Conservation (phyloP, 2,888 invertebrate species). For the Glyphotaelius pellucidus region DNA sequence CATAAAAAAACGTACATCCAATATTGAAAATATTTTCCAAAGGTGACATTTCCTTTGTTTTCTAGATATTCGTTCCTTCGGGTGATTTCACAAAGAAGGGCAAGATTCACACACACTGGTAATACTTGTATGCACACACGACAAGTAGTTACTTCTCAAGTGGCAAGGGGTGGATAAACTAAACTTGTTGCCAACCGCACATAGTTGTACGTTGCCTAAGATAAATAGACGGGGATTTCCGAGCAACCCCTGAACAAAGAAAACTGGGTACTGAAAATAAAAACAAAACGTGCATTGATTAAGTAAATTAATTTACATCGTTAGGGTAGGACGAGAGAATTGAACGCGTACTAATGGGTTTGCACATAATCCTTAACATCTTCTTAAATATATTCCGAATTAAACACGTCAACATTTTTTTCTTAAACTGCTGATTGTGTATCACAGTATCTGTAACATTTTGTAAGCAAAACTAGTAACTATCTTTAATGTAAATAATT, state of each 20-base stretch:
- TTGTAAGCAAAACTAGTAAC: too few species aligned
- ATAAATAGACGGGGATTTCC: not conserved
- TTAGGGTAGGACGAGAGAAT: not conserved
- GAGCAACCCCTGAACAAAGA: not conserved
- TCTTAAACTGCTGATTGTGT: not conserved
- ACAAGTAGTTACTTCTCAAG: not conserved
- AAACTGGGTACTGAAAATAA: not conserved
- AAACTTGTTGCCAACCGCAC: conserved; percentile 2
- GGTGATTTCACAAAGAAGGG: not conserved
- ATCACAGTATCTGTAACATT: not conserved
- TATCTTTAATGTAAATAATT: too few species aligned
- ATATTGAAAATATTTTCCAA: not conserved
- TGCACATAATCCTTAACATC: not conserved
- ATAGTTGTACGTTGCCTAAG: not conserved
- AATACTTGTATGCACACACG: not conserved
- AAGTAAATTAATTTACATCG: conserved; percentile 2
- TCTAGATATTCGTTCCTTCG: not conserved
- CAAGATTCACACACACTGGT: not conserved
- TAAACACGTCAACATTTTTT: not conserved
- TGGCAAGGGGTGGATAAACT: not conserved
- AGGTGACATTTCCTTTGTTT: not conserved
- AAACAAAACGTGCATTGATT: not conserved
- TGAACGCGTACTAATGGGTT: not conserved
- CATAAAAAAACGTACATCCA: not conserved
- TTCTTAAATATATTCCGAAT: not conserved